Evolutionary conservation across 2,113 vertebrate genomes (phyloP).

Genomic region (Ornithorhynchus anatinus): DNA sequence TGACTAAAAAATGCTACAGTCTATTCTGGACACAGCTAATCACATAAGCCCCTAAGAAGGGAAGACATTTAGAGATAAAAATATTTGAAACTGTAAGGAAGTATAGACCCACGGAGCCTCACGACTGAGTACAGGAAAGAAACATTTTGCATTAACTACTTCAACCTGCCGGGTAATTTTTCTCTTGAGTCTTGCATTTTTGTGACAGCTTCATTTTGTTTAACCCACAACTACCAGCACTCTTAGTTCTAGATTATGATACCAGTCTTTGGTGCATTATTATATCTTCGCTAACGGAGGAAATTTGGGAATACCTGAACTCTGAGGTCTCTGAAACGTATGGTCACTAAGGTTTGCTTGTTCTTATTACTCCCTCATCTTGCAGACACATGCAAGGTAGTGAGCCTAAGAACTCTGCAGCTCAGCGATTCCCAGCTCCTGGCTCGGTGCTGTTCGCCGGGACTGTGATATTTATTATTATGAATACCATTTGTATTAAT

Average conservation of each 20-base stretch:
- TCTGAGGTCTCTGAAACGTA: conserved; percentile 62
- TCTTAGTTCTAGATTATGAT: conserved; percentile 77
- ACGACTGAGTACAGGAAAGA: conserved; percentile 47
- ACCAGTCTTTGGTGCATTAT: conserved; percentile 69
- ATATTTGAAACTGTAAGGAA: conserved; percentile 74
- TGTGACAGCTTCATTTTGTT: conserved; percentile 90
- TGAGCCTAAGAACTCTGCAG: conserved; percentile 55
- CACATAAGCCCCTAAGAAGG: conserved; percentile 65
- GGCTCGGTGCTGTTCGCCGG: conserved; percentile 69
- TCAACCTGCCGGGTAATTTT: conserved; percentile 77
- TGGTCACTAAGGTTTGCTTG: conserved; percentile 60
- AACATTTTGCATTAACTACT: conserved; percentile 76
- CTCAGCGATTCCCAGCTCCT: conserved; percentile 72
- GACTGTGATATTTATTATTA: conserved; percentile 98
- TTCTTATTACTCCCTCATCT: conserved; percentile 56
- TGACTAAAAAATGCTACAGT: conserved; percentile 66
- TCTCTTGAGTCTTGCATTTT: conserved; percentile 77
- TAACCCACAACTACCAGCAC: conserved; percentile 68
- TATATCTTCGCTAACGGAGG: conserved; percentile 61
- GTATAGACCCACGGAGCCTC: conserved; percentile 58
- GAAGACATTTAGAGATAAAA: conserved; percentile 69
- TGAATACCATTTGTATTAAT: conserved; percentile 99
- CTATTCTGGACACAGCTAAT: conserved; percentile 79
- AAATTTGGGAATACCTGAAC: conserved; percentile 71
- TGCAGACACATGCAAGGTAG: conserved; percentile 14